Conservation (phyloP, 2,888 invertebrate species). For the Netelia virgata region DNA sequence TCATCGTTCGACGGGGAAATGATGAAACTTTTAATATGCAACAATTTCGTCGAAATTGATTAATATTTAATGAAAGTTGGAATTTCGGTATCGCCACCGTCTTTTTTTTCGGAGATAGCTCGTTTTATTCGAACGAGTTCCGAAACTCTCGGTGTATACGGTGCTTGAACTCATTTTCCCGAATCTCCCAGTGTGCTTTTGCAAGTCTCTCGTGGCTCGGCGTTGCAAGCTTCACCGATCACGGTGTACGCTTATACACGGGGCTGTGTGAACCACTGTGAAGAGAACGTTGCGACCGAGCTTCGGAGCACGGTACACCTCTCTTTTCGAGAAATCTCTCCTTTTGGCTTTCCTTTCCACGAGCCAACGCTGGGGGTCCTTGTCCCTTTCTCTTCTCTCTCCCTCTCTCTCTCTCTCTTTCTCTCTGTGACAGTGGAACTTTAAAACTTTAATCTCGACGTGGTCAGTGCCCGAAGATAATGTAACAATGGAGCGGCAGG, state of each 20-base stretch:
- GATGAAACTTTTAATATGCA: no score
- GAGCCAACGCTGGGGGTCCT: conserved; percentile 26
- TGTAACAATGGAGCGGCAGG: conserved; percentile 76
- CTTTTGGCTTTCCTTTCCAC: conserved; percentile 36
- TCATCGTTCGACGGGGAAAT: no score
- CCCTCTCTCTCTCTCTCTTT: conserved; percentile 51
- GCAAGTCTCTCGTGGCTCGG: conserved; percentile 23
- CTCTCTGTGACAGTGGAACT: conserved; percentile 71
- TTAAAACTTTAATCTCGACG: conserved; percentile 80
- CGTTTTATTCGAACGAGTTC: no score
- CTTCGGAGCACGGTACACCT: neutral
- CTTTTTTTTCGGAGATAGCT: no score
- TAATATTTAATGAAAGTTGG: no score
- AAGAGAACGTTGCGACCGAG: neutral
- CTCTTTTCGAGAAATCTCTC: conserved; percentile 44
- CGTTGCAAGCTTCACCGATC: conserved; percentile 34
- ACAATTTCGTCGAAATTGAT: no score
- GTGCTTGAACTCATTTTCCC: no score
- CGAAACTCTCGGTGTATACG: no score
- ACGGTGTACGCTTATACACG: neutral
- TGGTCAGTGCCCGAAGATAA: conserved; percentile 78
- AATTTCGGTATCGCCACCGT: no score
- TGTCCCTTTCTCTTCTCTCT: conserved; percentile 39
- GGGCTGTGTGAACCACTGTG: neutral
- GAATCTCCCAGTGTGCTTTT: neutral